Conservation (phyloP, 2,797 vertebrate species). For the Sebastiscus tertius region DNA sequence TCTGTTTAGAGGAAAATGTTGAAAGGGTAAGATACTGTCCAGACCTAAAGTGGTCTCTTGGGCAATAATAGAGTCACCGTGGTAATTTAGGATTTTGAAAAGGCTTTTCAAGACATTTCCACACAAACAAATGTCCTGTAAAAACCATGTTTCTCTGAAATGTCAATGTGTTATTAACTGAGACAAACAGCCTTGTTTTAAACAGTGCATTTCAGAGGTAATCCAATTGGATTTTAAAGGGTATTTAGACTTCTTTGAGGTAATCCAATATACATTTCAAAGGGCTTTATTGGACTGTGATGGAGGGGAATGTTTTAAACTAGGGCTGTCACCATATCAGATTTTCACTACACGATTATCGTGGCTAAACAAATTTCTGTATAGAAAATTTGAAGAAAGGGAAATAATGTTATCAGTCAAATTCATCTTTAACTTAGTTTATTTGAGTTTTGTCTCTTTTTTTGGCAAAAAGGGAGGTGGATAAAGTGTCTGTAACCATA, state of each 20-base stretch:
- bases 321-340: too few relatives aligned
- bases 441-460: too few relatives aligned
- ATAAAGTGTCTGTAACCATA: too few relatives aligned
- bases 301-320: too few relatives aligned
- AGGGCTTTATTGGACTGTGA: neutral
- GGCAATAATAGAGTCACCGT: slow-evolving; percentile 8
- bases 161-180: neutral
- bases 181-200: neutral
- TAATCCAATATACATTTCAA: neutral
- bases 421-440: too few relatives aligned
- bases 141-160: neutral
- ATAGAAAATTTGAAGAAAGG: too few relatives aligned
- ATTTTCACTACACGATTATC: too few relatives aligned
- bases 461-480: too few relatives aligned
- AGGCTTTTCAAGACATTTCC: slow-evolving; percentile 35
- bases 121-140: neutral
- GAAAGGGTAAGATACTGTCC: slow-evolving; percentile 9
- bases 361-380: too few relatives aligned
- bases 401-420: too few relatives aligned
- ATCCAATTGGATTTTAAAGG: neutral
- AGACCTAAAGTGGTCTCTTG: slow-evolving; percentile 6
- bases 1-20: neutral
- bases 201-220: neutral
- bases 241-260: too few relatives aligned
- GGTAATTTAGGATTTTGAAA: slow-evolving; percentile 7